phyloP scores from a whole-genome alignment of 2,113 vertebrate genomes.

The Clupea harengus region DNA sequence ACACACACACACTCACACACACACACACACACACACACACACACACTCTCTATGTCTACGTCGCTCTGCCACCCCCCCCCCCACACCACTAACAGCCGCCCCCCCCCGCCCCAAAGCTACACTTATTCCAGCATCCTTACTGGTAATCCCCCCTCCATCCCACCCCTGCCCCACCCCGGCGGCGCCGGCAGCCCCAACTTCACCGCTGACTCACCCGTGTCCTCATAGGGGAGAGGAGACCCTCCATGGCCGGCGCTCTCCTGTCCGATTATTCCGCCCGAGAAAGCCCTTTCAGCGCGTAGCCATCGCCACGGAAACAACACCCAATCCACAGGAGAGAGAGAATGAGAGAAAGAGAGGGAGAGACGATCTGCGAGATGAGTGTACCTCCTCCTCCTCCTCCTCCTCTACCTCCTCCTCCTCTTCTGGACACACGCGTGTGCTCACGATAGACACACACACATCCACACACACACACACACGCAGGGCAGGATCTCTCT shows the following conservation, averaged over 20 bases:
- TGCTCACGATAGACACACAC: slow-evolving; percentile 8
- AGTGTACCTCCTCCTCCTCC: background rate
- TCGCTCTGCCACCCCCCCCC: slow-evolving; percentile 15
- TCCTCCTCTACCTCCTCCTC: slow-evolving; percentile 18
- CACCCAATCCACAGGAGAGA: slow-evolving; percentile 31
- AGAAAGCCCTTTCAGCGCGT: slow-evolving; percentile 41
- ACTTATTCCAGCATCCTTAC: slow-evolving; percentile 49
- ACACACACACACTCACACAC: background rate
- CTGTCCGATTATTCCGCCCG: slow-evolving; percentile 44
- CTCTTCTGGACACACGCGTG: slow-evolving; percentile 41
- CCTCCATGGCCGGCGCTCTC: slow-evolving; percentile 65
- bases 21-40: background rate
- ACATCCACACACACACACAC: slow-evolving; percentile 21
- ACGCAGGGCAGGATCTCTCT: slow-evolving; percentile 50
- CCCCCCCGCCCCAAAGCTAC: background rate
- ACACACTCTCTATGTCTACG: slow-evolving; percentile 9
- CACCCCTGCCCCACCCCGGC: background rate
- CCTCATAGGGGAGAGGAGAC: slow-evolving; percentile 75
- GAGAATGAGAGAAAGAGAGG: background rate
- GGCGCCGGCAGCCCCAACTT: slow-evolving; percentile 52
- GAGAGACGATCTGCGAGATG: background rate
- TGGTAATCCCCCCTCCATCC: slow-evolving; percentile 37
- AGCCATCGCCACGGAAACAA: slow-evolving; percentile 38
- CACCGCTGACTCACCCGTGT: slow-evolving; percentile 67
- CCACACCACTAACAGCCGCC: background rate